A percentile compares a stretch with the other conserved stretches of the same genome.
phyloP scores from a whole-genome alignment of 2,113 vertebrate genomes.

The Mesocricetus auratus region DNA sequence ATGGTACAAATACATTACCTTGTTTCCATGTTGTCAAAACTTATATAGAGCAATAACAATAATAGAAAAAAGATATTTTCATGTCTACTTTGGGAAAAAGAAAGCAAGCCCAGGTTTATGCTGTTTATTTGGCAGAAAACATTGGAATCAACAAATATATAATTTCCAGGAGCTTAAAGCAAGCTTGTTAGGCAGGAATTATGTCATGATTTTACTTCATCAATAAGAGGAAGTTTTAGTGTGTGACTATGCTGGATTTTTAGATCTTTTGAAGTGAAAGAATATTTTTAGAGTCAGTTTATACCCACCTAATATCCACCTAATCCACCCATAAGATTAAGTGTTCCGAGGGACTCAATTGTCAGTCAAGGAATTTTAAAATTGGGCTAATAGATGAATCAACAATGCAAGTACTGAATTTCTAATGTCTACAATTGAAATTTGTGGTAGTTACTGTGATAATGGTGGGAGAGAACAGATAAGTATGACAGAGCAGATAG shows the following conservation, averaged over 20 bases:
- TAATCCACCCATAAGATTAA: background rate
- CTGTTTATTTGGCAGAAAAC: constrained; percentile 49
- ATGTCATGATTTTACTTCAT: background rate
- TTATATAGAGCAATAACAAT: background rate
- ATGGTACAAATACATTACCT: background rate
- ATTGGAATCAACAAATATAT: background rate
- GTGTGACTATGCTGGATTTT: background rate
- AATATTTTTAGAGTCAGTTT: constrained; percentile 10
- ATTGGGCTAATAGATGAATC: background rate
- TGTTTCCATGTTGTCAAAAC: constrained; percentile 21
- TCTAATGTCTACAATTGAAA: background rate
- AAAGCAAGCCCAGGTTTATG: background rate
- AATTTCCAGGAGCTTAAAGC: background rate
- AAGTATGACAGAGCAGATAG: background rate
- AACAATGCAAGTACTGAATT: background rate
- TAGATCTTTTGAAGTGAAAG: background rate
- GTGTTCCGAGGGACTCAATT: background rate
- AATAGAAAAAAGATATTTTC: constrained; percentile 34
- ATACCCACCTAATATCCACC: background rate
- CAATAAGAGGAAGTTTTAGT: constrained; percentile 13
- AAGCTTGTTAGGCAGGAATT: background rate
- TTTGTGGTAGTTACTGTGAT: background rate
- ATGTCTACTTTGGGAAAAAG: background rate
- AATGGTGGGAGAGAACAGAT: background rate
- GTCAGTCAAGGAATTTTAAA: constrained; percentile 35